Evolutionary conservation across 92 coral and sea anemone species (phyloP).

Genomic region (Zoanthus sansibaricus): DNA sequence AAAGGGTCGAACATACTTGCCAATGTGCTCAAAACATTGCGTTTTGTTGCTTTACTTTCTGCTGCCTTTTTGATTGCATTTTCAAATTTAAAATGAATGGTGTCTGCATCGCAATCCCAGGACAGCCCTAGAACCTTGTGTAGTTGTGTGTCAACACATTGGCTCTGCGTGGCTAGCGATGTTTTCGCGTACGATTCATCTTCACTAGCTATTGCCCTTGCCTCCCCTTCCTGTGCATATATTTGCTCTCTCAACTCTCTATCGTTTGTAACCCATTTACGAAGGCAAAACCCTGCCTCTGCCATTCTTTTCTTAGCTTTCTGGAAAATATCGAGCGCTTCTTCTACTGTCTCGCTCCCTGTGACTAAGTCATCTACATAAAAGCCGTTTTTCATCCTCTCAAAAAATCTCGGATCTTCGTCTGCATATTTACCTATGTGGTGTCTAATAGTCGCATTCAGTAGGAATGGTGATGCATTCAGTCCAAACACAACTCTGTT

Average conservation of each 20-base stretch:
- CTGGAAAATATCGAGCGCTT: slow-evolving; percentile 31
- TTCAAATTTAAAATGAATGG: slow-evolving; percentile 15
- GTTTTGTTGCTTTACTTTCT: slow-evolving; percentile 8
- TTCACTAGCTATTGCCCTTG: background rate
- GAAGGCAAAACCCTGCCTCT: slow-evolving; percentile 41
- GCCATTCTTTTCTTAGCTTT: slow-evolving; percentile 61
- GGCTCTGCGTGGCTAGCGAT: background rate
- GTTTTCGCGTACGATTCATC: background rate
- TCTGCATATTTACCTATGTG: slow-evolving; percentile 40
- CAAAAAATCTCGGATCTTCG: slow-evolving; percentile 54
- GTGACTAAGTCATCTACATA: slow-evolving; percentile 62
- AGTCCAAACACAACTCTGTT: slow-evolving; percentile 62
- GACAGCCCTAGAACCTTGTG: slow-evolving; percentile 34
- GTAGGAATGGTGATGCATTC: slow-evolving; percentile 60
- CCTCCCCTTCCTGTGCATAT: background rate
- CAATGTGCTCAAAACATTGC: slow-evolving; percentile 18
- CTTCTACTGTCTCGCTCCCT: slow-evolving; percentile 9
- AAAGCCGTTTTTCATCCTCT: slow-evolving; percentile 18
- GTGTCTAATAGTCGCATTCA: slow-evolving; percentile 56
- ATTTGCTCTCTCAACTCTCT: slow-evolving; percentile 22
- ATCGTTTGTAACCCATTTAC: slow-evolving; percentile 47
- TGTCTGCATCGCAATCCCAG: slow-evolving; percentile 40
- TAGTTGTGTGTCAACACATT: background rate
- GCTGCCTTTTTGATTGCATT: background rate
- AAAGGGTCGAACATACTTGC: slow-evolving; percentile 34